Evolutionary conservation across 1,140 invertebrate genomes (phyloP).

Genomic region (Phenacoccus solenopsis): DNA sequence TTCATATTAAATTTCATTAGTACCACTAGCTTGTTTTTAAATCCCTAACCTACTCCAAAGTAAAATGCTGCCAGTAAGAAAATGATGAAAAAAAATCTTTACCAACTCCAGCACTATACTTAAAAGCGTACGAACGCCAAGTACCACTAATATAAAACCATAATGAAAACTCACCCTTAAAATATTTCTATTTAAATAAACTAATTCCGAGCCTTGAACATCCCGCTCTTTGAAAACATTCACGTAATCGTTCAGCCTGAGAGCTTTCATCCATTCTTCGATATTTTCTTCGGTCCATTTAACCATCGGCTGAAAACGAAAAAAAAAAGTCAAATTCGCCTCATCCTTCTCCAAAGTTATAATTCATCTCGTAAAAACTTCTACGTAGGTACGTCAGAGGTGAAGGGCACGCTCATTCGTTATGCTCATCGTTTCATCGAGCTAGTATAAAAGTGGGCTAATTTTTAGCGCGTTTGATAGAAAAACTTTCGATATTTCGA

Average conservation of each 20-base stretch:
- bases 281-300: slow-evolving; percentile 57
- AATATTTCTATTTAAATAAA: slow-evolving; percentile 52
- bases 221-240: slow-evolving; percentile 59
- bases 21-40: no score
- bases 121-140: no score
- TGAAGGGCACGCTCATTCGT: neutral
- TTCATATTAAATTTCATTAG: no score
- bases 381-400: neutral
- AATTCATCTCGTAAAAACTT: no score
- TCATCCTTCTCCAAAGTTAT: no score
- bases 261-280: slow-evolving; percentile 60
- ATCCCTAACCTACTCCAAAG: no score
- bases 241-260: slow-evolving; percentile 55
- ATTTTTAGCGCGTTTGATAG: neutral
- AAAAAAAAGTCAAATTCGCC: slow-evolving; percentile 22
- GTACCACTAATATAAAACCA: no score
- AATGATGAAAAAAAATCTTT: no score
- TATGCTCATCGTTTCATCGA: neutral
- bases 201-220: slow-evolving; percentile 53
- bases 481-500: neutral
- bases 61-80: no score
- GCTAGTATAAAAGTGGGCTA: neutral
- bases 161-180: slow-evolving; percentile 48
- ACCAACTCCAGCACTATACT: no score
- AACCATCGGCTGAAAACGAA: slow-evolving; percentile 43